Conservation (phyloP, 2,113 vertebrate genomes). For the Chiloscyllium plagiosum region DNA sequence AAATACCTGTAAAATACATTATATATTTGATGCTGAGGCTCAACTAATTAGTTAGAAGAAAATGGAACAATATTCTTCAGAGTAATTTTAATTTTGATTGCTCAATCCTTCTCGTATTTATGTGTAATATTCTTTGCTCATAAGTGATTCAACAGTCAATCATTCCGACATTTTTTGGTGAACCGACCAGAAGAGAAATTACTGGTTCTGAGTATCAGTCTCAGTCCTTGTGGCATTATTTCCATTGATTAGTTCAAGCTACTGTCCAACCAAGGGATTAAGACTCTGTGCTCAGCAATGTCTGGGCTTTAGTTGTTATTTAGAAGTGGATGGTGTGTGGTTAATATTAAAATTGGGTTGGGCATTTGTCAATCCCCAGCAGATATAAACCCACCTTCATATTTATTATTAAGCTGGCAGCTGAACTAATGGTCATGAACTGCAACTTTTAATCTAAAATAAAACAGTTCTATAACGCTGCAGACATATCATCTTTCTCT, state of each 20-base stretch:
- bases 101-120: background rate
- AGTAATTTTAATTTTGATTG: background rate
- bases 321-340: background rate
- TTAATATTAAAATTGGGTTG: slow-evolving; percentile 22
- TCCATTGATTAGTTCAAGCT: background rate
- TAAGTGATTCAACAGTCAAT: background rate
- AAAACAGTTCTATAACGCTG: background rate
- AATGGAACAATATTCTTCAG: background rate
- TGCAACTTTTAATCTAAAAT: background rate
- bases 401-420: slow-evolving; percentile 3
- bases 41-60: background rate
- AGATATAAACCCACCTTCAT: background rate
- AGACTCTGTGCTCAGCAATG: background rate
- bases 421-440: slow-evolving; percentile 1
- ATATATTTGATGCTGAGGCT: background rate
- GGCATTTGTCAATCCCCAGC: no score
- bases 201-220: background rate
- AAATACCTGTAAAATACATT: background rate
- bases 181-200: background rate
- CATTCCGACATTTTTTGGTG: background rate
- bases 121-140: background rate
- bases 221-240: background rate
- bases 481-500: slow-evolving; percentile 32
- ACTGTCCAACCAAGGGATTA: slow-evolving; percentile 2
- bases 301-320: background rate